Base-by-base conservation (phyloP, 2,888 invertebrate species). In the Mesorhabditis spiculigera region DNA sequence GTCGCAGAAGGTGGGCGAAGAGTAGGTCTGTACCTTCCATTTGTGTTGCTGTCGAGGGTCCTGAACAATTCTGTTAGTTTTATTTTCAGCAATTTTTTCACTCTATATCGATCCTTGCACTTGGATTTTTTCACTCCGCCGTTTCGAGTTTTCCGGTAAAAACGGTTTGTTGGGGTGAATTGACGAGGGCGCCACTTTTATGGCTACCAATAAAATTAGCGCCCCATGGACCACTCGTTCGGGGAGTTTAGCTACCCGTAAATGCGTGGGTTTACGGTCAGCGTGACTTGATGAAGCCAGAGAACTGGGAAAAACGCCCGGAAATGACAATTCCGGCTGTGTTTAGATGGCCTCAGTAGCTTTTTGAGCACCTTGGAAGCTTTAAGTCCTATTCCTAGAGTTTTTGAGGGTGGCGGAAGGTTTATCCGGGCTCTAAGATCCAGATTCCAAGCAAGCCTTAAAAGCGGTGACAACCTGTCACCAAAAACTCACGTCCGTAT, bases 1-100 rank as follows among this genome's bases (percentile, higher is more conserved):
- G 90, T 98, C 98, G 90, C 98, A 98, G 91, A 98, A 99, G 82
- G 97, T 92, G 78, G 98, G 98, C 87, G 95, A 95, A 87, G 93
- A 91, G 90, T 96, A 99, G 83, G 96, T 94, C 89, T 93, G 92
- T 82, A 90, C 90, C 89, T 92, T 92, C 91, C 95, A 95, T 89
- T 93, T 93, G 90, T 96, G 96, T 87, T 91, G 91, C 86, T 94
- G 94, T 87, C 93, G 90, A 80, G 92, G 92, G 88, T 94, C 93
- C 93, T 93, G 88, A 62, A 78, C 70, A 10, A 83, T 13, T 43
- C 28, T 28, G 28, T 28, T 28, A 28, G 28, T 28, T 28, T 28
- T 28, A 28, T 28, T 10, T n/a, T 4, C 8, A n/a, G 45, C 41
- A 45, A 10, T 28, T 66, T n/a, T n/a, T n/a, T 6, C 10, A 41